phyloP scores from a whole-genome alignment of 92 coral and sea anemone genomes.

The Palythoa caribaeorum region DNA sequence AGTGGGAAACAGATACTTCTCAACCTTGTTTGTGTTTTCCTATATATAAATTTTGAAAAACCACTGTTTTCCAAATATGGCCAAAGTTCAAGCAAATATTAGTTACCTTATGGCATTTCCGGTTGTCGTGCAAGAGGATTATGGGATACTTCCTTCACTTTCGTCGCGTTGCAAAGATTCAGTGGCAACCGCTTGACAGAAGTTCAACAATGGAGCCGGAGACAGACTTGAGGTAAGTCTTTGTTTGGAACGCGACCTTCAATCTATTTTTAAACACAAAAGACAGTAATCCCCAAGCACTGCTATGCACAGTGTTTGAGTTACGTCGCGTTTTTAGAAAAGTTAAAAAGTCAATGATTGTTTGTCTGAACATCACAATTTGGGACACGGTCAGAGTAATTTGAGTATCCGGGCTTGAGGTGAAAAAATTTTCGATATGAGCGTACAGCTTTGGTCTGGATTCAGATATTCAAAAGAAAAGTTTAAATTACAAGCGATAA shows the following conservation, averaged over 20 bases:
- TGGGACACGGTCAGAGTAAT: slow-evolving; percentile 23
- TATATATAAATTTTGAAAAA: no score
- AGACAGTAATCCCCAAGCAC: slow-evolving; percentile 22
- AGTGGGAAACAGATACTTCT: neutral
- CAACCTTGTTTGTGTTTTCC: neutral
- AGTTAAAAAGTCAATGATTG: neutral
- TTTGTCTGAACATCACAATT: neutral
- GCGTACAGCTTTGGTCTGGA: slow-evolving; percentile 49
- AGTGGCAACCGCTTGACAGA: slow-evolving; percentile 22
- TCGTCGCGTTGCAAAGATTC: slow-evolving; percentile 7
- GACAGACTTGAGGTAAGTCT: slow-evolving; percentile 17
- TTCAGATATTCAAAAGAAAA: slow-evolving; percentile 45
- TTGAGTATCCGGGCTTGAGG: neutral
- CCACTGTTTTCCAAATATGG: neutral
- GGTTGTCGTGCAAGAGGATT: slow-evolving; percentile 17
- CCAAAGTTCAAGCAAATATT: neutral
- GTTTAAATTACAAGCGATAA: slow-evolving; percentile 80
- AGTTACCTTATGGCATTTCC: slow-evolving; percentile 31
- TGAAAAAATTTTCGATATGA: neutral
- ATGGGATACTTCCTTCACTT: slow-evolving; percentile 37
- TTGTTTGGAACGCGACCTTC: slow-evolving; percentile 32
- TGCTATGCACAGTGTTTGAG: slow-evolving; percentile 17
- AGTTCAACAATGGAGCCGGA: neutral
- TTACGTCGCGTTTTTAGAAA: neutral
- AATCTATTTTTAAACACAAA: slow-evolving; percentile 20